Evolutionary conservation across 37 sponge, comb jelly and placozoan genomes (phyloP), one percentile per base, ranked within the genome.

Genomic region (Ianthella basta): DNA sequence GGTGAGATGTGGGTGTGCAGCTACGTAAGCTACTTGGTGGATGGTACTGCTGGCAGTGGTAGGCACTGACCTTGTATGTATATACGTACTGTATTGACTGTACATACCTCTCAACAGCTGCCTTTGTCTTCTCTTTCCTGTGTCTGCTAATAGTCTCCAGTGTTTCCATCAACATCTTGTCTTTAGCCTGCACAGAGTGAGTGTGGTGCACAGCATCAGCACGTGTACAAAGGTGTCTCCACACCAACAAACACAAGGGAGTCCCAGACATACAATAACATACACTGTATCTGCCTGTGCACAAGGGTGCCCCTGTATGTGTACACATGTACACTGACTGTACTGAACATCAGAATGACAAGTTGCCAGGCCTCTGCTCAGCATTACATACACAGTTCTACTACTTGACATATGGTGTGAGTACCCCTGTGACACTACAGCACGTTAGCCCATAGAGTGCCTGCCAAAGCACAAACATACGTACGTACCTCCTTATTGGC

Each of bases 401-500:
- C n/a, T n/a, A n/a, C n/a, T n/a, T n/a, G n/a, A n/a, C n/a, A n/a
- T n/a, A n/a, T n/a, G n/a, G n/a, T n/a, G n/a, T n/a, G n/a, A n/a
- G n/a, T n/a, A n/a, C n/a, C n/a, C n/a, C n/a, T 10, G 50, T 44
- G 50, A 44, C 50, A 44, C 6, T 8, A 44, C 3, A 8, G 6
- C 50, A 44, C 50, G 50, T 8, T 10, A 44, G n/a, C n/a, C n/a
- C 8, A 44, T 44, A 44, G 50, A 44, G 50, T 44, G 50, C 50
- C 50, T 44, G 50, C 8, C 50, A 44, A 3, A 61, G 25, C 63
- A 61, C 63, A 41, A 4, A 30, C 13, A 4, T 41, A 73, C 50
- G 27, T 44, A 32, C 50, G 50, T 73, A 24, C 95, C 91, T 92
- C 87, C 66, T 98, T 98, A 33, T 85, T 80, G 4, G 85, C 87